Percentiles rank a stretch among this genome's conserved stretches.
Conservation (phyloP, 2,797 vertebrate species). For the Pygocentrus nattereri region DNA sequence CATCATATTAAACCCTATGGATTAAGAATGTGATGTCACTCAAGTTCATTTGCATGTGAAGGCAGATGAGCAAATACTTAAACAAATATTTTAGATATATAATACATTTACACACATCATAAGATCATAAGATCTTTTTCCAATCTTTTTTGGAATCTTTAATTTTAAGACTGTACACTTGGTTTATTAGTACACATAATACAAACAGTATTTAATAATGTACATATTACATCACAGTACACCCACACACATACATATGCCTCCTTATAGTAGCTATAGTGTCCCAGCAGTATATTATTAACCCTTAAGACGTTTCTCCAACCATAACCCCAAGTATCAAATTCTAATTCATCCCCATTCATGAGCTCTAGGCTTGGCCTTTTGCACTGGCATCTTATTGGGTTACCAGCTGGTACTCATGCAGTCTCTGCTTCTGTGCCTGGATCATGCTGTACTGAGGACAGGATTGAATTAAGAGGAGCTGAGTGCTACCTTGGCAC, state of each 20-base stretch:
- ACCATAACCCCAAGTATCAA: slow-evolving; percentile 16
- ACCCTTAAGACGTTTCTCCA: slow-evolving; percentile 1
- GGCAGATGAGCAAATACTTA: too few relatives aligned
- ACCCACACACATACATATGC: background rate
- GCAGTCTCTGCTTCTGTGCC: background rate
- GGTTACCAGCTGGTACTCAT: slow-evolving; percentile 44
- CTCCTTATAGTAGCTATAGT: background rate
- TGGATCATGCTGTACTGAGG: slow-evolving; percentile 46
- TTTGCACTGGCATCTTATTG: slow-evolving; percentile 42
- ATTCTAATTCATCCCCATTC: slow-evolving; percentile 24
- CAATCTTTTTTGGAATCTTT: too few relatives aligned
- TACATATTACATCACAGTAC: background rate
- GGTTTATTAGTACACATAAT: too few relatives aligned
- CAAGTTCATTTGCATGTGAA: too few relatives aligned
- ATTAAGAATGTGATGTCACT: too few relatives aligned
- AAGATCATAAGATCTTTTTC: too few relatives aligned
- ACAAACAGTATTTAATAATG: too few relatives aligned
- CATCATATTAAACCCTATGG: too few relatives aligned
- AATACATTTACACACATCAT: too few relatives aligned
- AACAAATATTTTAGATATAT: too few relatives aligned
- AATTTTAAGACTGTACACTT: too few relatives aligned
- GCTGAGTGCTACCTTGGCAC: slow-evolving; percentile 42
- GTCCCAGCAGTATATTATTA: slow-evolving; percentile 12
- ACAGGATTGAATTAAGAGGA: slow-evolving; percentile 49
- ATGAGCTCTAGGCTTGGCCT: slow-evolving; percentile 31